phyloP scores from a whole-genome alignment of 2,888 invertebrate genomes.

The Megastigmus dorsalis region DNA sequence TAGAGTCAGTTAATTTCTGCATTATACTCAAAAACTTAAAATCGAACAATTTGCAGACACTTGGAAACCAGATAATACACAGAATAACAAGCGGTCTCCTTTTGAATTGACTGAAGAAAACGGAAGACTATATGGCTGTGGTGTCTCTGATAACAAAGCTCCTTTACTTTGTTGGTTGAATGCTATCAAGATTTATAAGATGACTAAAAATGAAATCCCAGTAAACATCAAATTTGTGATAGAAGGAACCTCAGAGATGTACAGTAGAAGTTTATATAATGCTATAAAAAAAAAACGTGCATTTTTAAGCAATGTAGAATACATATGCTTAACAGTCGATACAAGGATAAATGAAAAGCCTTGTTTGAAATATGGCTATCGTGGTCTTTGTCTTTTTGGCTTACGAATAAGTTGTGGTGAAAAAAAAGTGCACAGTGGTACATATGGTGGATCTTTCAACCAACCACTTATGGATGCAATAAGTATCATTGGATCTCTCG shows the following conservation, averaged over 20 bases:
- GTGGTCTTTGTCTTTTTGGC: constrained; percentile 59
- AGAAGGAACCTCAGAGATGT: constrained; percentile 57
- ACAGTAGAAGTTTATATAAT: constrained; percentile 56
- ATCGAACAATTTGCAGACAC: constrained; percentile 50
- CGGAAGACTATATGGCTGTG: constrained; percentile 57
- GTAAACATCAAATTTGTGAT: constrained; percentile 62
- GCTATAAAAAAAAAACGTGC: constrained; percentile 53
- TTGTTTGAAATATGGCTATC: constrained; percentile 60
- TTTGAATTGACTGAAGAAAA: constrained; percentile 55
- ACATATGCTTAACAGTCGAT: constrained; percentile 59
- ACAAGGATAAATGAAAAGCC: constrained; percentile 56
- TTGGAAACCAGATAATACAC: constrained; percentile 5
- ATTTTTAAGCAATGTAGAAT: constrained; percentile 59
- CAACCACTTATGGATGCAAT: constrained; percentile 60
- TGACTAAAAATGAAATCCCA: constrained; percentile 56
- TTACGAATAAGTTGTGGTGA: constrained; percentile 58
- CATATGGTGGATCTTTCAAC: constrained; percentile 60
- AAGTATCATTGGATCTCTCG: constrained; percentile 54
- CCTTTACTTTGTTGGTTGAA: constrained; percentile 60
- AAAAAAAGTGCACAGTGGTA: constrained; percentile 57
- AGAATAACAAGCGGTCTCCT: constrained; percentile 19
- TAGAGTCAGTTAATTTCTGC: neutral
- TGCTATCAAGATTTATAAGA: constrained; percentile 57
- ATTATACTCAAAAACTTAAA: neutral
- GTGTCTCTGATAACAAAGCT: constrained; percentile 58